phyloP scores from a whole-genome alignment of 1,140 invertebrate species.

The Branchinecta lynchi region DNA sequence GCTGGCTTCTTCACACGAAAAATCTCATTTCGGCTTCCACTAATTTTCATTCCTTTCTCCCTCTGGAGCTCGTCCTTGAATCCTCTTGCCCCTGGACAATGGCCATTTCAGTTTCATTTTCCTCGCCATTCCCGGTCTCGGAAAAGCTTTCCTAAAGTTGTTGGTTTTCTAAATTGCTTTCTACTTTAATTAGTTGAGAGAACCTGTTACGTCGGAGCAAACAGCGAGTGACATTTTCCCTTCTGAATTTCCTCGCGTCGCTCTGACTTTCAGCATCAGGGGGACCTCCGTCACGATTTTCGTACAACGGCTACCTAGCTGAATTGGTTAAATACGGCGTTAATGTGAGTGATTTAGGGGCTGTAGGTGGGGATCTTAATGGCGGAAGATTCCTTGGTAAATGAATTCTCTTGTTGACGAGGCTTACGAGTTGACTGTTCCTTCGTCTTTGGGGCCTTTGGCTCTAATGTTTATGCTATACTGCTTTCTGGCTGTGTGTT shows the following conservation, averaged over 20 bases:
- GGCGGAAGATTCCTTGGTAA: too few relatives aligned
- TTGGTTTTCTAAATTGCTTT: slow-evolving; percentile 11
- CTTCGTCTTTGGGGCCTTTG: too few relatives aligned
- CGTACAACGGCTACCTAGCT: too few relatives aligned
- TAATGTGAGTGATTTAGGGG: too few relatives aligned
- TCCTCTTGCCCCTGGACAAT: neutral
- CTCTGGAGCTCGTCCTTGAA: neutral
- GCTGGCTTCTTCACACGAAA: neutral
- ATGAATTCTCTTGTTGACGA: too few relatives aligned
- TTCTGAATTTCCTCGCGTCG: neutral
- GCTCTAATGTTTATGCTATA: too few relatives aligned
- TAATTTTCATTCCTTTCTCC: slow-evolving; percentile 11
- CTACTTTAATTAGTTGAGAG: slow-evolving; percentile 7
- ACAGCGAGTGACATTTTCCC: neutral
- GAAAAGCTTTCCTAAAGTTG: slow-evolving; percentile 9
- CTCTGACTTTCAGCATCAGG: neutral
- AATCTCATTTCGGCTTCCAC: neutral
- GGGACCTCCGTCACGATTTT: neutral
- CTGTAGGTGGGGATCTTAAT: too few relatives aligned
- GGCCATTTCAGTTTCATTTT: slow-evolving; percentile 1
- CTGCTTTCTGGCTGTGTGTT: too few relatives aligned
- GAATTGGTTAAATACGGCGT: too few relatives aligned
- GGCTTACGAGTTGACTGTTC: too few relatives aligned
- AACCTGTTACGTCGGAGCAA: neutral
- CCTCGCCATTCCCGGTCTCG: neutral